Percentiles rank a stretch among this genome's conserved stretches.
Conservation (phyloP, 2,113 vertebrate species). For the Engystomops pustulosus region DNA sequence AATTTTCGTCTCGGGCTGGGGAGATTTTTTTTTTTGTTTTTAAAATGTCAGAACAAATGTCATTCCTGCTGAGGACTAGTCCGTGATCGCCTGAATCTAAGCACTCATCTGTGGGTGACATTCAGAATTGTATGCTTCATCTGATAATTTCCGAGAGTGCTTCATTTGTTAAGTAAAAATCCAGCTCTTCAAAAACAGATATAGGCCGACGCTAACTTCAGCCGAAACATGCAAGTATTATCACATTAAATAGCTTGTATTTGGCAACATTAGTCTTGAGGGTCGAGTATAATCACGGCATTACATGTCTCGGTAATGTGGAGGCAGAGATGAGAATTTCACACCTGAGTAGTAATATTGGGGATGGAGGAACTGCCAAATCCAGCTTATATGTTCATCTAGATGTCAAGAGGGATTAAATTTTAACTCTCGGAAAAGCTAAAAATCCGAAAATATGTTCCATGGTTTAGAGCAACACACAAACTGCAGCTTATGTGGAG, state of each 20-base stretch:
- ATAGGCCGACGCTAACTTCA: neutral
- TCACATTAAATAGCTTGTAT: constrained; percentile 23
- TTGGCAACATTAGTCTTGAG: constrained; percentile 28
- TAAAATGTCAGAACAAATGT: constrained; percentile 59
- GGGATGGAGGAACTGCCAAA: neutral
- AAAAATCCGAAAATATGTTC: neutral
- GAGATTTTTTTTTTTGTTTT: constrained; percentile 48
- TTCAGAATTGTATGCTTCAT: constrained; percentile 51
- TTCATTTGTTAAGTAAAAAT: constrained; percentile 36
- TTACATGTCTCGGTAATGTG: constrained; percentile 10
- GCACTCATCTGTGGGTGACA: constrained; percentile 55
- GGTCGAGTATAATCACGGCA: neutral
- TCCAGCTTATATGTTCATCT: neutral
- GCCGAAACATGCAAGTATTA: constrained; percentile 6
- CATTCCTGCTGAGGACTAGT: constrained; percentile 55
- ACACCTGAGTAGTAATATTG: constrained; percentile 10
- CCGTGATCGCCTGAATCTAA: constrained; percentile 53
- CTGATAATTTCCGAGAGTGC: constrained; percentile 42
- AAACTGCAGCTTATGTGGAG: neutral
- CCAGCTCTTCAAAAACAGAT: constrained; percentile 10
- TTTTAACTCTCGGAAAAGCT: neutral
- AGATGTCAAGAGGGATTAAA: neutral
- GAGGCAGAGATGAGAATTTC: neutral
- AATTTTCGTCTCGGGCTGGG: constrained; percentile 43
- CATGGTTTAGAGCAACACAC: neutral